Percentiles rank a stretch among this genome's conserved stretches.
Conservation (phyloP, 1,140 invertebrate species). For the Portunus trituberculatus region DNA sequence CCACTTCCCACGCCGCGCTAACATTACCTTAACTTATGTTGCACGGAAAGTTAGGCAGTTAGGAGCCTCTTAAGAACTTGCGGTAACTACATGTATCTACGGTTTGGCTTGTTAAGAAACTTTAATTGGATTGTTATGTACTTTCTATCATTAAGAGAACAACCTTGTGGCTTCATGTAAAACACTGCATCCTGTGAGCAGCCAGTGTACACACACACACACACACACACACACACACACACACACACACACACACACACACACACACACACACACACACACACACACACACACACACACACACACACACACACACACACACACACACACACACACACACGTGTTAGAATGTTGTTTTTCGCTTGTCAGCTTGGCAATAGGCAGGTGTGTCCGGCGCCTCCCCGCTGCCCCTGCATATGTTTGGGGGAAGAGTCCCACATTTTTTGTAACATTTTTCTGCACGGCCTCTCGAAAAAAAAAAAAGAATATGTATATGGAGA, state of each 20-base stretch:
- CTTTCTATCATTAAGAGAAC: neutral
- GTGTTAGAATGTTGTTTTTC: neutral
- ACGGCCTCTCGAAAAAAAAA: neutral
- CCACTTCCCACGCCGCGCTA: neutral
- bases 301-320: neutral
- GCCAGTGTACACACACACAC: neutral
- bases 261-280: no score
- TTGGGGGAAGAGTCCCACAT: constrained; percentile 7
- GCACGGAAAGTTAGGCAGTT: neutral
- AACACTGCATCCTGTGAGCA: neutral
- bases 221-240: no score
- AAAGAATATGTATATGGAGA: no score
- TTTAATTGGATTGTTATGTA: constrained; percentile 11
- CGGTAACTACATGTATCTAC: neutral
- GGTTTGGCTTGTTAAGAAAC: neutral
- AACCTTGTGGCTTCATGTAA: neutral
- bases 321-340: neutral
- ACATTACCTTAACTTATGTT: neutral
- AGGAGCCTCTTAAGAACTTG: neutral
- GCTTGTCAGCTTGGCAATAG: neutral
- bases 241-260: no score
- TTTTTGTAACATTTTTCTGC: neutral
- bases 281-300: no score
- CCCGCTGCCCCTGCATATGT: neutral
- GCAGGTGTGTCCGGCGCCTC: neutral